These are phyloP conservation scores for Muntiacus muntjak DNA, from an alignment of 2,113 vertebrate species.

Conservation along the genomic window DNA sequence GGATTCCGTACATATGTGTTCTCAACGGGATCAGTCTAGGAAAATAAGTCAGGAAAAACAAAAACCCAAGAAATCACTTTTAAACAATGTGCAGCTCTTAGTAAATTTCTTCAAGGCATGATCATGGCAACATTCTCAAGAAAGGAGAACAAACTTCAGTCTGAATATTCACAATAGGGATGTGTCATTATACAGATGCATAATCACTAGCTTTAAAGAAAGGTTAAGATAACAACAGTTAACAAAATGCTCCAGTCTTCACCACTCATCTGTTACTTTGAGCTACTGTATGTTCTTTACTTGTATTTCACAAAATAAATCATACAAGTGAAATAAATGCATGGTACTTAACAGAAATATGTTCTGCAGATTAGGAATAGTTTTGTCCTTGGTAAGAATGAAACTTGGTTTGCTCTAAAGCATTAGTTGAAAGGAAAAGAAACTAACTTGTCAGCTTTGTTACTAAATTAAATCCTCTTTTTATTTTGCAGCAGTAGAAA, in stretches of 20 bases:
- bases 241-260: neutral
- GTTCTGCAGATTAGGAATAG: neutral
- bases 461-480: neutral
- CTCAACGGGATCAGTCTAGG: slow-evolving; percentile 92
- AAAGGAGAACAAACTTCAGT: slow-evolving; percentile 52
- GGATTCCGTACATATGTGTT: slow-evolving; percentile 90
- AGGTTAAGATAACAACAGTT: neutral
- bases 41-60: slow-evolving; percentile 66
- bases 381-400: neutral
- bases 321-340: neutral
- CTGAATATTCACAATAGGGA: slow-evolving; percentile 39
- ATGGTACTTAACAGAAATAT: neutral
- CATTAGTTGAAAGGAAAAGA: neutral
- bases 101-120: slow-evolving; percentile 56
- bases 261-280: neutral
- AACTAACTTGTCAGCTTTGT: neutral
- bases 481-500: slow-evolving; percentile 11
- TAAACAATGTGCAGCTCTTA: slow-evolving; percentile 62
- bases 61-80: slow-evolving; percentile 62
- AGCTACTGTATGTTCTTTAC: neutral
- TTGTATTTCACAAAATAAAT: neutral
- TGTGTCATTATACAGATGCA: neutral
- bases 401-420: neutral
- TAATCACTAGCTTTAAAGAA: neutral
- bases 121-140: slow-evolving; percentile 39